A percentile compares a stretch with the other conserved stretches of the same genome.
Conservation (phyloP, 2,797 vertebrate genomes). For the Synanceia verrucosa region DNA sequence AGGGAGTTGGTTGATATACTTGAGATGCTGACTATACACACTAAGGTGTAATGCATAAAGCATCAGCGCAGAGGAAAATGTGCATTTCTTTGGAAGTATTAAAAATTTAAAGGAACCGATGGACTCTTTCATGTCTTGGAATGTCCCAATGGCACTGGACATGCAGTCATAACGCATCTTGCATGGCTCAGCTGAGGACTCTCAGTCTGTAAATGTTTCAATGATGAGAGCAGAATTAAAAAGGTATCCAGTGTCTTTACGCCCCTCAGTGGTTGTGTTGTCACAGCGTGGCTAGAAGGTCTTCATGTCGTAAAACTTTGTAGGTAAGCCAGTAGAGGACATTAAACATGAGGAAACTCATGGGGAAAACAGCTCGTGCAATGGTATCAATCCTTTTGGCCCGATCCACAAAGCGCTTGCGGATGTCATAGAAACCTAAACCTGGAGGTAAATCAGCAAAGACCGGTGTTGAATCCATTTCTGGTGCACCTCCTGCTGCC, state of each 20-base stretch:
- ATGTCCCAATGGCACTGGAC: conserved; percentile 41
- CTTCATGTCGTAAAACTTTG: conserved; percentile 91
- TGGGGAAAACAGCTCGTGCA: conserved; percentile 91
- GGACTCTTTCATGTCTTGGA: conserved; percentile 37
- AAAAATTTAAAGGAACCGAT: conserved; percentile 41
- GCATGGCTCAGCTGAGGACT: conserved; percentile 40
- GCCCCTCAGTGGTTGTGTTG: conserved; percentile 12
- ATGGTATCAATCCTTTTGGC: conserved; percentile 95
- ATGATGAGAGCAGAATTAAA: conserved; percentile 36
- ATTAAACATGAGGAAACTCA: conserved; percentile 95
- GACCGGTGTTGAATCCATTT: conserved; percentile 82
- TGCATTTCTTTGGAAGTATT: conserved; percentile 56
- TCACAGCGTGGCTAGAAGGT: conserved; percentile 82
- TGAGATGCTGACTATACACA: conserved; percentile 21
- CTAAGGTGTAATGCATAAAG: conserved; percentile 41
- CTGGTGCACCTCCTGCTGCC: conserved; percentile 73
- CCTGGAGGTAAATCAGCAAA: conserved; percentile 82
- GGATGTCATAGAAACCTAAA: conserved; percentile 83
- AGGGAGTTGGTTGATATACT: conserved; percentile 16
- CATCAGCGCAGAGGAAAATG: conserved; percentile 43
- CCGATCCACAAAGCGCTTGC: conserved; percentile 84
- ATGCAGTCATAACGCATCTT: conserved; percentile 52
- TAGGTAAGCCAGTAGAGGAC: conserved; percentile 95
- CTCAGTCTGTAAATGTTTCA: conserved; percentile 61
- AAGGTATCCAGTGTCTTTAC: conserved; percentile 32